These are phyloP conservation scores for Atta texana DNA, from an alignment of 1,140 invertebrate species.

Conservation along the genomic window DNA sequence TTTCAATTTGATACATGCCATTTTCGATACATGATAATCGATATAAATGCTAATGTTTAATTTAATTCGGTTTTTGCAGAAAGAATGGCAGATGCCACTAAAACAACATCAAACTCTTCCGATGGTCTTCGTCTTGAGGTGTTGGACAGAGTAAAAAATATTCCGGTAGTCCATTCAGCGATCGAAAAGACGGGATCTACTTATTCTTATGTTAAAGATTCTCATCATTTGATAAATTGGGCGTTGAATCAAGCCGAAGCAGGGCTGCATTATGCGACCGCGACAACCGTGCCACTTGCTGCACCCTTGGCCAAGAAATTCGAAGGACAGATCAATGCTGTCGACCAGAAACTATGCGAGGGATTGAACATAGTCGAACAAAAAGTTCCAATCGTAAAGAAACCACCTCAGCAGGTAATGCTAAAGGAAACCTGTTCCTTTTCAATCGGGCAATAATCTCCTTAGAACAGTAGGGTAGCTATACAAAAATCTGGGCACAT, in stretches of 20 bases:
- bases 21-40: not conserved
- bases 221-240: constrained; percentile 85
- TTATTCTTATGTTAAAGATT: constrained; percentile 88
- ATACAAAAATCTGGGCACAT: not conserved
- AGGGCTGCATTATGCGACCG: constrained; percentile 82
- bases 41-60: not conserved
- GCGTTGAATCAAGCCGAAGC: constrained; percentile 85
- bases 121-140: constrained; percentile 86
- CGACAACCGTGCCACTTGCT: constrained; percentile 82
- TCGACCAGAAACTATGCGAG: constrained; percentile 86
- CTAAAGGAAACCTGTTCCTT: not conserved
- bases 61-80: constrained; percentile 27
- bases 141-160: constrained; percentile 87
- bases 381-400: constrained; percentile 86
- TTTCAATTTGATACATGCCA: constrained; percentile 7
- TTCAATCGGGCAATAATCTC: not conserved
- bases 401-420: constrained; percentile 85
- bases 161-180: constrained; percentile 88
- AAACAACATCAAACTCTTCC: not conserved
- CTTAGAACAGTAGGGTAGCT: not conserved
- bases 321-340: constrained; percentile 84
- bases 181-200: constrained; percentile 88
- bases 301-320: constrained; percentile 84
- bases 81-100: constrained; percentile 74
- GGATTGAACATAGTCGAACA: constrained; percentile 86